Conservation (phyloP, 2,888 invertebrate species). For the Dinocampus coccinellae region DNA sequence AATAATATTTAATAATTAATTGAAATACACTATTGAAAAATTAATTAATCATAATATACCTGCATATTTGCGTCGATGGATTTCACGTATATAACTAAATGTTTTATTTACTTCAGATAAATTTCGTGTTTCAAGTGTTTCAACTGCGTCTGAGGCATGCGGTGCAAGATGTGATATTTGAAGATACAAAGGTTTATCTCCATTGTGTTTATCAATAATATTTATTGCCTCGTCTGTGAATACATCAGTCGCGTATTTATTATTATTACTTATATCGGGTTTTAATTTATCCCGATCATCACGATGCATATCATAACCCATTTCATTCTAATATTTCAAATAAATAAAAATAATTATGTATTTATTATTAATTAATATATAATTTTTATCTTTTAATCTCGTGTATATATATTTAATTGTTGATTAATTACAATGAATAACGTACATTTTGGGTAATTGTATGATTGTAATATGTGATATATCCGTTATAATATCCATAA, state of each 20-base stretch:
- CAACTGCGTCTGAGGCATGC: constrained; percentile 80
- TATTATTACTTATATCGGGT: constrained; percentile 49
- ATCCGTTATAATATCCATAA: constrained; percentile 88
- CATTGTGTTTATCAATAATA: constrained; percentile 75
- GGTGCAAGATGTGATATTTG: constrained; percentile 85
- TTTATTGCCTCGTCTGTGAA: constrained; percentile 77
- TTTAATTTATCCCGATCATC: constrained; percentile 60
- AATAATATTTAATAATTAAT: neutral
- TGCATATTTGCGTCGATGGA: constrained; percentile 79
- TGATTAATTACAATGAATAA: constrained; percentile 29
- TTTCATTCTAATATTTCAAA: constrained; percentile 24
- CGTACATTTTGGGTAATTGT: constrained; percentile 69
- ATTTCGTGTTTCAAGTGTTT: constrained; percentile 79
- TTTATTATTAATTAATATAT: constrained; percentile 32
- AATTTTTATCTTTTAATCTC: neutral
- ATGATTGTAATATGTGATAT: constrained; percentile 84
- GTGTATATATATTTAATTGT: neutral
- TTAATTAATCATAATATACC: constrained; percentile 71
- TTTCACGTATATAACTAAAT: constrained; percentile 79
- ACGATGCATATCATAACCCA: constrained; percentile 70
- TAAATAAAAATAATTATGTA: constrained; percentile 13
- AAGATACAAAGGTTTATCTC: constrained; percentile 79
- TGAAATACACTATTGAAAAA: neutral
- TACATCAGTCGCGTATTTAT: constrained; percentile 79
- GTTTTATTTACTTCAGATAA: constrained; percentile 74